Evolutionary conservation across 2,888 invertebrate genomes (phyloP).

Genomic region (Mylabris sibirica): DNA sequence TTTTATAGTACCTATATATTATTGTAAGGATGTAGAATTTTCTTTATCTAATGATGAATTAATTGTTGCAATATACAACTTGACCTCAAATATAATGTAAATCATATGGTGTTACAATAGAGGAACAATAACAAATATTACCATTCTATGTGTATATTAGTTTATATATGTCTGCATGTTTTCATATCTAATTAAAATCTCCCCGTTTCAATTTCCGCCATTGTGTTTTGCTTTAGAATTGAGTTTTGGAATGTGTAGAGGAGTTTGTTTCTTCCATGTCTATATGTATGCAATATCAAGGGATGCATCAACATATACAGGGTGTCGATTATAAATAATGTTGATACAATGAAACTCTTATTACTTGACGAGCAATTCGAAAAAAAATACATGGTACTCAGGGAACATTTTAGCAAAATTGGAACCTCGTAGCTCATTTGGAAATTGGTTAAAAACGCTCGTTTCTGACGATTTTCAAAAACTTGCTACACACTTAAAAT

Average conservation of each 20-base stretch:
- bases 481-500: too few species aligned
- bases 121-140: constrained; percentile 44
- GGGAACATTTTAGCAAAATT: too few species aligned
- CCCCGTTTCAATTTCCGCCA: constrained; percentile 51
- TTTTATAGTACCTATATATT: neutral
- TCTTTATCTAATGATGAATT: constrained; percentile 26
- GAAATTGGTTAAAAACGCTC: too few species aligned
- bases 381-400: too few species aligned
- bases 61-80: constrained; percentile 42
- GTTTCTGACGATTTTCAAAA: too few species aligned
- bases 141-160: constrained; percentile 11
- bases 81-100: constrained; percentile 39
- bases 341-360: too few species aligned
- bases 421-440: too few species aligned
- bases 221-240: constrained; percentile 36
- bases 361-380: too few species aligned
- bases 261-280: constrained; percentile 23
- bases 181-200: constrained; percentile 53
- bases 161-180: constrained; percentile 33
- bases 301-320: neutral
- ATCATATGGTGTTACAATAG: constrained; percentile 42
- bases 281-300: constrained; percentile 19
- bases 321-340: too few species aligned
- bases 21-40: neutral
- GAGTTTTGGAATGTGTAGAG: constrained; percentile 21